A percentile compares a stretch with the other conserved stretches of the same genome.
Evolutionary conservation across 2,797 vertebrate species (phyloP).

Genomic region (Oreochromis mossambicus): DNA sequence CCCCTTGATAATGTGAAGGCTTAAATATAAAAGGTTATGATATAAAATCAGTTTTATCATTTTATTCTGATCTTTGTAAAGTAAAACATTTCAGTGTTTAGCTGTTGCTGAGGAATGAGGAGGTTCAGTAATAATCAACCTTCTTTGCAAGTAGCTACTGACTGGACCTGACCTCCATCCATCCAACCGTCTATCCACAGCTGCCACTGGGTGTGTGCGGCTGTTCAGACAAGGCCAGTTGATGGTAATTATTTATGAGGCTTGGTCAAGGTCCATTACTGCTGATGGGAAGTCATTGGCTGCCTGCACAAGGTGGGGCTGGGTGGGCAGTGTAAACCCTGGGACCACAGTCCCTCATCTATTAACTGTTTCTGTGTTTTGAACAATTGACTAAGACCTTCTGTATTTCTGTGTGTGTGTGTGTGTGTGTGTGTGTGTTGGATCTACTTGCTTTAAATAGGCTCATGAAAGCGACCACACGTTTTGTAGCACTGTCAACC

Average conservation of each 20-base stretch:
- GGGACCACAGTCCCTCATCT: slow-evolving; percentile 46
- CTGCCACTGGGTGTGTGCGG: slow-evolving; percentile 43
- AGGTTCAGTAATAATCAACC: background rate
- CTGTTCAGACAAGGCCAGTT: slow-evolving; percentile 66
- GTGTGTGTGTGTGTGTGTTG: background rate
- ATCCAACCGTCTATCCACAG: background rate
- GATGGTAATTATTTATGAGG: slow-evolving; percentile 78
- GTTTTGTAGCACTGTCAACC: background rate
- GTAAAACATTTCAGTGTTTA: background rate
- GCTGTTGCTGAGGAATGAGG: background rate
- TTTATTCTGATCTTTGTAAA: background rate
- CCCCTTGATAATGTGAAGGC: background rate
- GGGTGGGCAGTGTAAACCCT: slow-evolving; percentile 37
- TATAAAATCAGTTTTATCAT: background rate
- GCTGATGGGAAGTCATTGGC: slow-evolving; percentile 73
- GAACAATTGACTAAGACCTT: slow-evolving; percentile 53
- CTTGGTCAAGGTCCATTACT: slow-evolving; percentile 75
- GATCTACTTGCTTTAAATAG: slow-evolving; percentile 25
- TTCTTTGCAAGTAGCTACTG: slow-evolving; percentile 18
- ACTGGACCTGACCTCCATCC: background rate
- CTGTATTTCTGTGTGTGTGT: background rate
- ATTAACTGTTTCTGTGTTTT: slow-evolving; percentile 44
- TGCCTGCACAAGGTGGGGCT: slow-evolving; percentile 30
- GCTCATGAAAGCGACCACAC: background rate
- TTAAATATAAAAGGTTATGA: background rate